These are phyloP conservation scores for Latrodectus geometricus DNA, from an alignment of 1,140 invertebrate genomes.

Conservation along the genomic window DNA sequence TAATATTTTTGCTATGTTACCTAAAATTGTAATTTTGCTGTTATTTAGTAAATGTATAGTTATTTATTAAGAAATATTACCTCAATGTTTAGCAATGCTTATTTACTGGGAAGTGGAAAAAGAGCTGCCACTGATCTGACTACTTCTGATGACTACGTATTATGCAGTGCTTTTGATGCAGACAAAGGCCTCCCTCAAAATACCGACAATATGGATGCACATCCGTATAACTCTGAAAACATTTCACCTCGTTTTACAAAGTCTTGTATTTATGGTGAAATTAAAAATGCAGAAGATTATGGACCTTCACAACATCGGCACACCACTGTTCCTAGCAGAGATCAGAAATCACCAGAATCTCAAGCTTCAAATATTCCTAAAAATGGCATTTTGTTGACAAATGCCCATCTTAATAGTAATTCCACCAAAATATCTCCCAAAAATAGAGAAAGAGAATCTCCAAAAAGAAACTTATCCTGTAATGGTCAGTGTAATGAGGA, in stretches of 20 bases:
- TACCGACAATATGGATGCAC: not conserved
- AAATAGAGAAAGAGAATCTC: not conserved
- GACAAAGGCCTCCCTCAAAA: constrained; percentile 6
- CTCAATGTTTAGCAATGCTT: constrained; percentile 72
- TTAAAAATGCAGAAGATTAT: constrained; percentile 21
- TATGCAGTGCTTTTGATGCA: constrained; percentile 67
- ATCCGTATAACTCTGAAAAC: not conserved
- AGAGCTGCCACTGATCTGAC: constrained; percentile 66
- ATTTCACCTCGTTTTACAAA: constrained; percentile 29
- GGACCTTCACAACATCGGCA: not conserved
- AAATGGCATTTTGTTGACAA: constrained; percentile 28
- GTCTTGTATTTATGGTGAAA: constrained; percentile 59
- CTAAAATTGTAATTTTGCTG: too few species aligned
- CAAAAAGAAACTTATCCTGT: constrained; percentile 13
- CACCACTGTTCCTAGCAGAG: not conserved
- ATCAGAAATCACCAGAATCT: constrained; percentile 4
- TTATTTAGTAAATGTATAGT: too few species aligned
- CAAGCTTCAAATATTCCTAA: not conserved
- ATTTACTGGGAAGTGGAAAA: constrained; percentile 71
- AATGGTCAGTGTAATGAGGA: constrained; percentile 70
- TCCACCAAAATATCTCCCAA: constrained; percentile 16
- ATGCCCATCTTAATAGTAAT: constrained; percentile 25
- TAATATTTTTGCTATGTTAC: too few species aligned
- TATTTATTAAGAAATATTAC: not conserved
- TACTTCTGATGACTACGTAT: constrained; percentile 69